Base-by-base conservation (phyloP, 2,797 vertebrate genomes). In the Takifugu rubripes region DNA sequence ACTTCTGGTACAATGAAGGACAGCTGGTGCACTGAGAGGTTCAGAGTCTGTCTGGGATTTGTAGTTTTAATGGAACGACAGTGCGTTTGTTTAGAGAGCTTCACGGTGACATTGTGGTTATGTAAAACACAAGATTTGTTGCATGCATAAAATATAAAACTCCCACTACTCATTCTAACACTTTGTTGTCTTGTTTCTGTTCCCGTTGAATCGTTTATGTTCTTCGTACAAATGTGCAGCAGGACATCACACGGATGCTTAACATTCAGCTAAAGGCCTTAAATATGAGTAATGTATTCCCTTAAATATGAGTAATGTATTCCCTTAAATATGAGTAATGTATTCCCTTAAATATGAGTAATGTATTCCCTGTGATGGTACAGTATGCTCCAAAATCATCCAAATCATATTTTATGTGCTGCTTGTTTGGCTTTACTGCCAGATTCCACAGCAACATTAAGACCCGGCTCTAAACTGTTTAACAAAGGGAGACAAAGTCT, bases 291-390 rank as follows among this genome's bases (percentile, higher is more conserved):
- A 53, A 31, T 17, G 17, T 17, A 17, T 17, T 17, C 17, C 17
- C 17, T 68, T 60, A 63, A 69, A 51, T 61, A 15, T 49, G 44
- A 54, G 49, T 54, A 53, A 31, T n/a, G n/a, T n/a, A n/a, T n/a
- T n/a, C n/a, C 42, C 54, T 66, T 9, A 68, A 51, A 74, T 81
- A 67, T 61, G 78, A 82, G 81, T 74, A n/a, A 74, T 66, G 29
- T 63, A 59, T 77, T 81, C 59, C 42, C 54, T 66, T 9, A 68
- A 51, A 74, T 81, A 67, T 61, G 78, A 82, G 81, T 74, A n/a
- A 74, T 66, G 29, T 63, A 59, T 77, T 81, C 59, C 45, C 69
- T 68, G 66, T 33, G 60, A 74, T 49, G 1, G 27, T 25, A 42
- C 49, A 56, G n/a, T 53, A 16, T 31, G 17, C 25, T 55, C 53